Evolutionary conservation across 2,797 vertebrate genomes (phyloP).

Genomic region (Stomatorhinus walkeri): DNA sequence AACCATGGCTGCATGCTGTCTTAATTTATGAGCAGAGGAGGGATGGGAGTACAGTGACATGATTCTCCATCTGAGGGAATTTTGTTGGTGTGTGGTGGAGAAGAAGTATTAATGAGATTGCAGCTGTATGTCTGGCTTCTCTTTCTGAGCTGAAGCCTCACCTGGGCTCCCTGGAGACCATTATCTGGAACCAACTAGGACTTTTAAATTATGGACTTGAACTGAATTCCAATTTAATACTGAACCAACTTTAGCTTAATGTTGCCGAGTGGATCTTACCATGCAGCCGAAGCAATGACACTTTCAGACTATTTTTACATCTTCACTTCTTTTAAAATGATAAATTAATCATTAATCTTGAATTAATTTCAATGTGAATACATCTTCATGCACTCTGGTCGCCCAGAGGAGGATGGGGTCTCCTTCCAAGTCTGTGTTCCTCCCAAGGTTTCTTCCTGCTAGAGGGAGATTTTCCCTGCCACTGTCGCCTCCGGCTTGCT

Average conservation of each 20-base stretch:
- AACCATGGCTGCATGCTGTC: not conserved
- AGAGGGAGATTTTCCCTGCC: not conserved
- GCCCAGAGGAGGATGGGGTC: not conserved
- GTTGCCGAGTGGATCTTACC: not conserved
- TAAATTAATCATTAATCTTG: not conserved
- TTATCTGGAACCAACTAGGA: not conserved
- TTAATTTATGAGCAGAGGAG: not conserved
- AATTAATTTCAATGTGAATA: not conserved
- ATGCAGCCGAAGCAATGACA: not conserved
- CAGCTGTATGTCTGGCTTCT: not conserved
- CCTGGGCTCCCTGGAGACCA: not conserved
- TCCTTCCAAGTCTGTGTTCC: not conserved
- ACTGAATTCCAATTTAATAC: not conserved
- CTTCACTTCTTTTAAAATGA: not conserved
- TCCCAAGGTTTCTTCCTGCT: not conserved
- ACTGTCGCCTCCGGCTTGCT: not conserved
- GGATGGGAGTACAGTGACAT: not conserved
- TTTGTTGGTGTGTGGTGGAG: not conserved
- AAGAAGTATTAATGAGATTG: not conserved
- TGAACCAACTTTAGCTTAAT: not conserved
- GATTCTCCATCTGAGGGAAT: not conserved
- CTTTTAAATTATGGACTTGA: not conserved
- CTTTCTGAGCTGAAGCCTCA: not conserved
- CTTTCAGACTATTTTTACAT: not conserved
- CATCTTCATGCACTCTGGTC: not conserved